These are phyloP conservation scores for Autographa gamma DNA, from an alignment of 2,888 invertebrate genomes.

Conservation along the genomic window DNA sequence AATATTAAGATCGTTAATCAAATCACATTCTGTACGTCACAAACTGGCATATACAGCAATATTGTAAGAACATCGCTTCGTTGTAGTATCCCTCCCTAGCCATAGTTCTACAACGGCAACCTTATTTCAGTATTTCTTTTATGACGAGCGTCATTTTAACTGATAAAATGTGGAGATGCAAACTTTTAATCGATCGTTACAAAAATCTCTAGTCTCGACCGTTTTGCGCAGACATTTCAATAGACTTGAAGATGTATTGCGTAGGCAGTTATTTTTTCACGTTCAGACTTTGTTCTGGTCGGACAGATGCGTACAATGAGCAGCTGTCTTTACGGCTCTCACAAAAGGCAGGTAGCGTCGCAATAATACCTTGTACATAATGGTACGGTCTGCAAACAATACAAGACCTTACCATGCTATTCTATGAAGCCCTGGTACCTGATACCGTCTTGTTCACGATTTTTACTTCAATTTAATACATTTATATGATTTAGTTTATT, in stretches of 20 bases:
- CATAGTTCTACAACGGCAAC: too few relatives aligned
- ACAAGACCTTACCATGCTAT: constrained; percentile 21
- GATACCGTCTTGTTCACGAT: constrained; percentile 32
- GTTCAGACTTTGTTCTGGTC: constrained; percentile 49
- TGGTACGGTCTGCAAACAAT: constrained; percentile 48
- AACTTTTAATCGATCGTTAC: background rate
- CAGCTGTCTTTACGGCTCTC: constrained; percentile 61
- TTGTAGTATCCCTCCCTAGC: too few relatives aligned
- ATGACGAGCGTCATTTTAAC: background rate
- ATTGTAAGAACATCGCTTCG: too few relatives aligned
- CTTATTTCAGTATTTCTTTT: too few relatives aligned
- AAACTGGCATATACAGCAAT: too few relatives aligned
- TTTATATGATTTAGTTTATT: constrained; percentile 1
- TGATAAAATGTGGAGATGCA: background rate
- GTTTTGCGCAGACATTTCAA: constrained; percentile 47
- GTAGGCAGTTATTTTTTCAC: constrained; percentile 58
- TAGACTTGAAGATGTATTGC: constrained; percentile 49
- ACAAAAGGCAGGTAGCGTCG: constrained; percentile 66
- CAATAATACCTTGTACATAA: constrained; percentile 53
- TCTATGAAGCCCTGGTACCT: constrained; percentile 22
- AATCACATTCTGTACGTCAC: background rate
- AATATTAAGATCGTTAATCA: background rate
- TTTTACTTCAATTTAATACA: constrained; percentile 5
- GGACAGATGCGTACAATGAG: constrained; percentile 59
- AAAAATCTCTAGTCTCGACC: background rate